Base-by-base conservation (phyloP, 1,140 invertebrate genomes). In the Diabrotica undecimpunctata region DNA sequence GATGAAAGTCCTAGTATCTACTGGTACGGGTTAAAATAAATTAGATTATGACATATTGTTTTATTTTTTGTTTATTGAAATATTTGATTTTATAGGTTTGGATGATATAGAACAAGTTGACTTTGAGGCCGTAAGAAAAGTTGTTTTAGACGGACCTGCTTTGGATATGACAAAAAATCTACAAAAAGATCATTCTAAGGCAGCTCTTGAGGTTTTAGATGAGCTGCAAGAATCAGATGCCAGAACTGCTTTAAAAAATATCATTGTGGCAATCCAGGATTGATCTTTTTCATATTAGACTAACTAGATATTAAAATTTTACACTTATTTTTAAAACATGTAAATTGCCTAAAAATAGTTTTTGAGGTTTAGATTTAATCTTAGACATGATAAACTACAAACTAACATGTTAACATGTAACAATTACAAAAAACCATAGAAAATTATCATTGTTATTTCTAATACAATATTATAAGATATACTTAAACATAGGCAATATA, bases 171-270 rank as follows among this genome's bases (percentile, higher is more conserved):
- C 92, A 7, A 88, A 90, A 78, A 81, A 86, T 51, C 76, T 94
- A 39, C 91, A 93, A 74, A 83, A 85, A 51, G 85, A 90, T 70
- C 92, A 94, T 81, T 91, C 90, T 11, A 80, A 85, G 13, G 83
- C 85, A 70, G 92, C 93, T 36, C 84, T 90, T 70, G 84, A 86
- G 70, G 87, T 92, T 4, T 81, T 96, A 35, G 83, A 86, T 66
- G 84, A 87, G 62, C 89, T 93, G 72, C 85, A 90, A 60, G 83
- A 87, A 65, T 88, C 85, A 61, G 91, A 93, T 79, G 90, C 90
- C 6, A 79, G 88, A 35, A 90, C 86, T 56, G 91, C 90, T 0
- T 81, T 93, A 41, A 83, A 85, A 54, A 92, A 92, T 79, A 92
- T 92, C 70, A 91, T 93, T 56, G 84, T 89, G 36, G 90, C 90